Conservation (phyloP, 2,888 invertebrate genomes). For the Bimastos eiseni region DNA sequence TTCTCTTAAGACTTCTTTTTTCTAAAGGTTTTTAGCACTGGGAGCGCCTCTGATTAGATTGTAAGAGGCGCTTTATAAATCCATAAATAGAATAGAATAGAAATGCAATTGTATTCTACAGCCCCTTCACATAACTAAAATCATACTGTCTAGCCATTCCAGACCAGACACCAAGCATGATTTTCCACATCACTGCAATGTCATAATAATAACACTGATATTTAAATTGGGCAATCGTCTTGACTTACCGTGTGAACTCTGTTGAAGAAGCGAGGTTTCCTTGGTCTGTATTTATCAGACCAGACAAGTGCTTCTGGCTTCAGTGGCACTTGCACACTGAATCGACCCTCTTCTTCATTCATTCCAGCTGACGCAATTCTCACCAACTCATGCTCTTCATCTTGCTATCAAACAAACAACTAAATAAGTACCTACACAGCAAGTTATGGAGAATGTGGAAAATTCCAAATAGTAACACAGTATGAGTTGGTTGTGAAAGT, state of each 20-base stretch:
- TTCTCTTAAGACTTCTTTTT: too few relatives aligned
- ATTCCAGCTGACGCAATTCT: slow-evolving; percentile 77
- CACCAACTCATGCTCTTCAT: slow-evolving; percentile 74
- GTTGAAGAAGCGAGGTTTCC: slow-evolving; percentile 97
- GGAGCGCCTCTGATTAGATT: too few relatives aligned
- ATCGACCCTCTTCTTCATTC: slow-evolving; percentile 81
- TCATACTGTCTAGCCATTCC: too few relatives aligned
- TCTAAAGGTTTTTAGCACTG: too few relatives aligned
- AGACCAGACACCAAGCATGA: too few relatives aligned
- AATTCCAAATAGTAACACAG: too few relatives aligned
- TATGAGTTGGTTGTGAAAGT: not conserved
- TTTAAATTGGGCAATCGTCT: not conserved
- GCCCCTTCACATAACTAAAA: too few relatives aligned
- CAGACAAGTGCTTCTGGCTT: slow-evolving; percentile 87
- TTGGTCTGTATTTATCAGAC: slow-evolving; percentile 96
- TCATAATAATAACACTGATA: not conserved
- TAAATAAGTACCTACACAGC: not conserved
- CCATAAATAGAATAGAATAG: too few relatives aligned
- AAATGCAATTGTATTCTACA: too few relatives aligned
- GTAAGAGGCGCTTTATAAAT: too few relatives aligned
- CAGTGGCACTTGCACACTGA: slow-evolving; percentile 82
- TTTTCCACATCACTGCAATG: not conserved
- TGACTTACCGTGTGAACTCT: slow-evolving; percentile 66
- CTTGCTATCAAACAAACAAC: slow-evolving; percentile 51
- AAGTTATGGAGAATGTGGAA: too few relatives aligned